A percentile compares a stretch with the other conserved stretches of the same genome.
phyloP scores from a whole-genome alignment of 1,140 invertebrate genomes.

The Drosophila nikananu region DNA sequence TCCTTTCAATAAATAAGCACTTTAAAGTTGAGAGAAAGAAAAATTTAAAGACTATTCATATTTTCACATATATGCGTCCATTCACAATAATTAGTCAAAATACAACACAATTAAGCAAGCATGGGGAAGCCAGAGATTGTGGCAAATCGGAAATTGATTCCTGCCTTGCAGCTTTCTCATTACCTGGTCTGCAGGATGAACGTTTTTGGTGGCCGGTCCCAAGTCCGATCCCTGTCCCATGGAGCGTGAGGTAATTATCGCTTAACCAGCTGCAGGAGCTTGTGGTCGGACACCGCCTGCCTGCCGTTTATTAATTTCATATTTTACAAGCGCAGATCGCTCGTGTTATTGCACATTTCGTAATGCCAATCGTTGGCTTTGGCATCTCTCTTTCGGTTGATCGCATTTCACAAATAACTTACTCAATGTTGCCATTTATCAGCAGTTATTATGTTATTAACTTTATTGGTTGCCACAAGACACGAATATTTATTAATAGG shows the following conservation, averaged over 20 bases:
- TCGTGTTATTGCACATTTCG: conserved; percentile 8
- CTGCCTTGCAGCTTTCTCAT: not conserved
- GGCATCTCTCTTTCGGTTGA: conserved; percentile 28
- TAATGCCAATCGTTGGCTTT: conserved; percentile 11
- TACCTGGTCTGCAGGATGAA: not conserved
- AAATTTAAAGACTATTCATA: too few relatives aligned
- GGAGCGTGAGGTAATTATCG: conserved; percentile 47
- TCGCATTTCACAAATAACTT: conserved; percentile 52
- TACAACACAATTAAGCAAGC: conserved; percentile 1
- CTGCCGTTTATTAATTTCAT: conserved; percentile 62
- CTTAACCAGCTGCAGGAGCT: conserved; percentile 8
- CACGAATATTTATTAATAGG: conserved; percentile 1
- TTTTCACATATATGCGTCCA: too few relatives aligned
- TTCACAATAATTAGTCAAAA: conserved; percentile 36
- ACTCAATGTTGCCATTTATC: conserved; percentile 37
- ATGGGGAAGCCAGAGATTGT: not conserved
- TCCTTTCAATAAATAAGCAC: not conserved
- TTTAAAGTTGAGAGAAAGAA: too few relatives aligned
- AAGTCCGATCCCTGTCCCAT: not conserved
- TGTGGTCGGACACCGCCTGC: not conserved
- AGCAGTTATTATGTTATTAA: conserved; percentile 59
- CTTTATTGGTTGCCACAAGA: conserved; percentile 6
- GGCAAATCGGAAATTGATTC: not conserved
- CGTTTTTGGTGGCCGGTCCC: not conserved
- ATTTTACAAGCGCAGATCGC: conserved; percentile 29